Evolutionary conservation across 1,140 invertebrate species (phyloP).

Genomic region (Samia ricini): DNA sequence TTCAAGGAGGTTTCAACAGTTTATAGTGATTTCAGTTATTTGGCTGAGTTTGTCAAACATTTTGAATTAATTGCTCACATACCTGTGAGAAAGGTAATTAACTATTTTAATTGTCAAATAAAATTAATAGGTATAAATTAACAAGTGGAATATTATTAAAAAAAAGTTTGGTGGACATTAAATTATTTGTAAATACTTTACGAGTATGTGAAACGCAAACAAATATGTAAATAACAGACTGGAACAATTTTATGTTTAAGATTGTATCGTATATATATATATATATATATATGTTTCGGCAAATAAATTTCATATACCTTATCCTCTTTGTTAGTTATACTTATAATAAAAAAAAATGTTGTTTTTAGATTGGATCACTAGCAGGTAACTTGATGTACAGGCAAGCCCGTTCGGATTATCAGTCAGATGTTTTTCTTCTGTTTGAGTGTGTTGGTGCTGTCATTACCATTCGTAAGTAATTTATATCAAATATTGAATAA

Average conservation of each 20-base stretch:
- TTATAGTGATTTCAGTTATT: conserved; percentile 69
- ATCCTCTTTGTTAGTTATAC: too few species aligned
- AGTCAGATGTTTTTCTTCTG: conserved; percentile 86
- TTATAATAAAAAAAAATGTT: background rate
- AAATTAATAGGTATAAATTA: too few species aligned
- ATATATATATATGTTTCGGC: too few species aligned
- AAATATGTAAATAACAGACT: too few species aligned
- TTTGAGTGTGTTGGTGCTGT: conserved; percentile 81
- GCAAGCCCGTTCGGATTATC: conserved; percentile 83
- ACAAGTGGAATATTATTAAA: too few species aligned
- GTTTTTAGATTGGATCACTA: conserved; percentile 81
- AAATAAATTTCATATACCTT: too few species aligned
- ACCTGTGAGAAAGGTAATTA: conserved; percentile 79
- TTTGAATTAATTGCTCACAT: conserved; percentile 81
- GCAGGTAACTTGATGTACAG: conserved; percentile 91
- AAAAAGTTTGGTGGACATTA: too few species aligned
- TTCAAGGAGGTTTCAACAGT: conserved; percentile 77
- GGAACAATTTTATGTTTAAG: too few species aligned
- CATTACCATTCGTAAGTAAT: conserved; percentile 57
- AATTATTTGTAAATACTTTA: too few species aligned
- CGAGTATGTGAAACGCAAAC: too few species aligned
- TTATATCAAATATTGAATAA: background rate
- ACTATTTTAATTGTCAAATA: background rate
- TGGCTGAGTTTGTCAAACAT: conserved; percentile 57
- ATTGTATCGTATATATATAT: too few species aligned